Conservation (phyloP, 2,888 invertebrate genomes). For the Chrysotoxum bicinctum region DNA sequence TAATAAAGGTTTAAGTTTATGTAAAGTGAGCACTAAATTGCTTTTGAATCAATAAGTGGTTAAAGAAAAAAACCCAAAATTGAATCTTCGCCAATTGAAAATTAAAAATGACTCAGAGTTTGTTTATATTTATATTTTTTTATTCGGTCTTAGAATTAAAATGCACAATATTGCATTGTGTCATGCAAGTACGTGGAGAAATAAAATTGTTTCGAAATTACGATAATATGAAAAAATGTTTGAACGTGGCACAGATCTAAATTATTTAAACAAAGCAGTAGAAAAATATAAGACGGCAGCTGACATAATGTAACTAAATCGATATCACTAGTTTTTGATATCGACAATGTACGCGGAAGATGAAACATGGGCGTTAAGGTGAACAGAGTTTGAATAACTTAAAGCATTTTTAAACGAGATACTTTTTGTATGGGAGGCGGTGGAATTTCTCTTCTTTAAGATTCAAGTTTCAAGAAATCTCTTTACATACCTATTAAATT, state of each 20-base stretch:
- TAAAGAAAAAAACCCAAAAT: not conserved
- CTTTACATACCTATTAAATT: too few relatives aligned
- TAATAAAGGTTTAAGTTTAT: not conserved
- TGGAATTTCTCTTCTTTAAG: too few relatives aligned
- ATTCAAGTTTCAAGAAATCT: too few relatives aligned
- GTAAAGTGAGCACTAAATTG: not conserved
- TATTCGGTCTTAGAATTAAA: not conserved
- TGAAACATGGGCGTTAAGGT: not conserved
- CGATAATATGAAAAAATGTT: not conserved
- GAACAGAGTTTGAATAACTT: not conserved
- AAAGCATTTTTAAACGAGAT: too few relatives aligned
- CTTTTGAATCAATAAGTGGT: not conserved
- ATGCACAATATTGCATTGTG: not conserved
- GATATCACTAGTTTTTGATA: not conserved
- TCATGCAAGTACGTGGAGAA: not conserved
- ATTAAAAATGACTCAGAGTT: not conserved
- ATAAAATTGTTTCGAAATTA: not conserved
- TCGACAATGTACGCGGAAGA: not conserved
- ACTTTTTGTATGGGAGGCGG: not conserved
- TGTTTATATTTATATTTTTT: not conserved
- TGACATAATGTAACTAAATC: not conserved
- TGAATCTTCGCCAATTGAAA: not conserved
- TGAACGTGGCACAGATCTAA: not conserved
- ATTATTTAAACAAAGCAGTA: not conserved
- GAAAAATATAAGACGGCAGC: not conserved